Evolutionary conservation across 2,797 vertebrate genomes (phyloP).

Genomic region (Anableps anableps): DNA sequence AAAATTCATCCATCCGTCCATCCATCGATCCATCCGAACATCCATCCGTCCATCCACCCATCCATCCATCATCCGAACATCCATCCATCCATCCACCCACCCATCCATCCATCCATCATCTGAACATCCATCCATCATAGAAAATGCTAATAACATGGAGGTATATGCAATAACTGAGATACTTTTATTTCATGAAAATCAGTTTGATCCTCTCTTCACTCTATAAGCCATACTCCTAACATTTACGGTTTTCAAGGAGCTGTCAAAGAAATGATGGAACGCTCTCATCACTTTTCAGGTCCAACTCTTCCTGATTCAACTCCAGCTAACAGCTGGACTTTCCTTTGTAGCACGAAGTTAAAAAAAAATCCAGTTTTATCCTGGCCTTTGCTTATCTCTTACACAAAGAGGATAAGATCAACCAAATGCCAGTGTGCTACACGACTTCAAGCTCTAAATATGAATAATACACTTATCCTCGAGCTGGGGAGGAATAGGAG

Average conservation of each 20-base stretch:
- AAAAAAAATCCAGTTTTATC: conserved; percentile 27
- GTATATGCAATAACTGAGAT: conserved; percentile 2
- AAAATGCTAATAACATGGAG: too few relatives aligned
- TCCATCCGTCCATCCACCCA: neutral
- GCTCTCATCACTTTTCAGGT: conserved; percentile 7
- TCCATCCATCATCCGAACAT: neutral
- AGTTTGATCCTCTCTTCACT: conserved; percentile 8
- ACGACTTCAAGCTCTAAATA: conserved; percentile 22
- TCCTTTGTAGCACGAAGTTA: conserved; percentile 17
- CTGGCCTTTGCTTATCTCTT: conserved; percentile 19
- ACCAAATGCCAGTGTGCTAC: conserved; percentile 38
- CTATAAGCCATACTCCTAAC: conserved; percentile 6
- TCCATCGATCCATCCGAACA: neutral
- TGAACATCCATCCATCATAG: too few relatives aligned
- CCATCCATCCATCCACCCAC: too few relatives aligned
- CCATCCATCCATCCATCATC: too few relatives aligned
- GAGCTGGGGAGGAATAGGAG: conserved; percentile 13
- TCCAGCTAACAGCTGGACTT: conserved; percentile 27
- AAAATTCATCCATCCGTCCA: neutral
- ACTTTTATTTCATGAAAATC: conserved; percentile 18
- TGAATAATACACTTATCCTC: conserved; percentile 29
- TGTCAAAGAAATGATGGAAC: conserved; percentile 33
- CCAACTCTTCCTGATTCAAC: conserved; percentile 13
- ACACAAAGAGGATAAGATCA: conserved; percentile 53
- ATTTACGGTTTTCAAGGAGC: neutral